Base-by-base conservation (phyloP, 2,797 vertebrate genomes). In the Esox lucius region DNA sequence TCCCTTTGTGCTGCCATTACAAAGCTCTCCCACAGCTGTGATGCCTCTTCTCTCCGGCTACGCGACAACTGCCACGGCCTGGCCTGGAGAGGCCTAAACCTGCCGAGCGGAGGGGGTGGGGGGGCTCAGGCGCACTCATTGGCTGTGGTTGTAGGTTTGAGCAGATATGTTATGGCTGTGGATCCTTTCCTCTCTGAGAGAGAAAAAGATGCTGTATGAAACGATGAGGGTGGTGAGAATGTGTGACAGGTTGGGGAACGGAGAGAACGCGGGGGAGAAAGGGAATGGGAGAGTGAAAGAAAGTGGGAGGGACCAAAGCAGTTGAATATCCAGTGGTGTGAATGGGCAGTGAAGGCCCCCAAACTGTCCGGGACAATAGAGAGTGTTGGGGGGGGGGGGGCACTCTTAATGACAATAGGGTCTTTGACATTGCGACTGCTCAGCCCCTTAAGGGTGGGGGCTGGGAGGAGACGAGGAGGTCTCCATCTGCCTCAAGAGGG, bases 391-490 rank as follows among this genome's bases (percentile, higher is more conserved):
- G n/a, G n/a, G n/a, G 87, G 86, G 78, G 64, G 76, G 76, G 78
- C 86, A 70, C 85, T 91, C 86, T 71, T 89, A 87, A 88, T 89
- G 88, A 94, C 93, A 94, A 94, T 92, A 90, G 91, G 80, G 82
- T 86, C 91, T 93, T 89, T 93, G 91, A 92, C 91, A 90, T 75
- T 68, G 76, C 69, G 70, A 79, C 73, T 53, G 79, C 81, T 75
- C 61, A 26, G n/a, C 48, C 31, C 71, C 22, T 56, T 17, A 48
- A 0, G 78, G 73, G 64, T 69, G 79, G 75, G 39, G 24, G 67
- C 2, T 35, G 42, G 62, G 31, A 67, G 59, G 5, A 46, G 68
- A 0, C 8, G 59, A 39, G 56, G 5, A 51, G 66, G 66, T 39
- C 66, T 61, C 65, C 68, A 70, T 74, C 72, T 74, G 72, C 65